Base-by-base conservation (phyloP, 2,797 vertebrate species). In the Syndactyla subalaris region DNA sequence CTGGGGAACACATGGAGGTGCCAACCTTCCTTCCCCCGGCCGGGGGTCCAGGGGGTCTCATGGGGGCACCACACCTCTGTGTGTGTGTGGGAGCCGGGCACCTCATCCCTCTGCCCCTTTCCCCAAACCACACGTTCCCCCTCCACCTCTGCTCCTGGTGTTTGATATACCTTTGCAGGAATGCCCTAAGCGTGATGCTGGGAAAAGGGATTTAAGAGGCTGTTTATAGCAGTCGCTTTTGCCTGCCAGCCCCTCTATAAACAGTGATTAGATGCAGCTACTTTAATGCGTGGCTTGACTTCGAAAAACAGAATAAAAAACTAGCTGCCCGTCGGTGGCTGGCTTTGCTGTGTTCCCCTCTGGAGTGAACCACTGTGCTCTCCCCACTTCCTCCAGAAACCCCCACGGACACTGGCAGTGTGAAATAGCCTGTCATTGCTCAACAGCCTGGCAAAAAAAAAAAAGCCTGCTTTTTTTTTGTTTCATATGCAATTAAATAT, bases 1-100 rank as follows among this genome's bases (percentile, higher is more conserved):
- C 11, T 3, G 3, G 24, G 54, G 10, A 1, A 0, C 3, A 0
- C 4, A 0, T 1, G 24, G 81, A 51, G 80, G 7, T 34, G 61
- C 6, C 16, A 74, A 18, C 45, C 21, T 46, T 46, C 29, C 21
- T 75, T 14, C 58, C 46, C 46, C 46, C 19, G 6, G 15, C 12
- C 7, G 14, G 45, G 14, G 52, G 29, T 51, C 46, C 14, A 8
- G 19, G 49, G 14, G 52, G 29, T 46, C 46, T 45, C 7, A 0
- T 2, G 3, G 22, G 59, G 23, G 2, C 2, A 20, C 26, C 2
- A 17, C 30, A 3, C 6, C 10, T 1, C 1, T 2, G 2, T 4
- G 26, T 1, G 2, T 4, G 26, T 1, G 36, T 12, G 10, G n/a
- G 39, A 30, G 10, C 3, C 7, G 1, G 36, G 18, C 23, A 3